Evolutionary conservation across 2,888 invertebrate genomes (phyloP).

Genomic region (Scaptomyza flava): DNA sequence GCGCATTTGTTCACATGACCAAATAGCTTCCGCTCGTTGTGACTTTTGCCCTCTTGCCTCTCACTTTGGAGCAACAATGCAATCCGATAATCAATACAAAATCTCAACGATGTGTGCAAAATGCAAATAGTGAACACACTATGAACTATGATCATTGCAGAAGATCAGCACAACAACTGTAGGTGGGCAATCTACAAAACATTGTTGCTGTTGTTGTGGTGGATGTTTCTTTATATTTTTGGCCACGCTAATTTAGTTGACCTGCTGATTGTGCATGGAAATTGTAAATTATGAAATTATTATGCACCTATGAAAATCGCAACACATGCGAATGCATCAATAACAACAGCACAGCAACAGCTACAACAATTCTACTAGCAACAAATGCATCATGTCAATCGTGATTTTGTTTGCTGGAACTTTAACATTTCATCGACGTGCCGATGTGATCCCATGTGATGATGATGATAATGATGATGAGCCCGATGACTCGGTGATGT

Average conservation of each 20-base stretch:
- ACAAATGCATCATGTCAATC: slow-evolving; percentile 78
- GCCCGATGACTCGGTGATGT: slow-evolving; percentile 47
- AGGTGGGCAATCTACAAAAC: slow-evolving; percentile 47
- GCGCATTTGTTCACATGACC: slow-evolving; percentile 35
- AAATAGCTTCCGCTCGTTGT: slow-evolving; percentile 37
- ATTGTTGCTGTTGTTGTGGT: slow-evolving; percentile 20
- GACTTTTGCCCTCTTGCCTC: slow-evolving; percentile 49
- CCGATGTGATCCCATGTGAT: slow-evolving; percentile 65
- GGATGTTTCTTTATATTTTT: slow-evolving; percentile 47
- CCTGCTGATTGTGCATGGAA: slow-evolving; percentile 80
- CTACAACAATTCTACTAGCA: slow-evolving; percentile 24
- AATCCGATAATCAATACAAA: slow-evolving; percentile 53
- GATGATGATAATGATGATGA: slow-evolving; percentile 39
- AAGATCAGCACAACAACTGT: slow-evolving; percentile 46
- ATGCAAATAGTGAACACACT: slow-evolving; percentile 58
- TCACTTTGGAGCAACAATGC: slow-evolving; percentile 39
- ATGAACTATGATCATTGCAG: slow-evolving; percentile 57
- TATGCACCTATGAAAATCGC: slow-evolving; percentile 60
- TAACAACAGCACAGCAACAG: slow-evolving; percentile 31
- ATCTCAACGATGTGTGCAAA: slow-evolving; percentile 73
- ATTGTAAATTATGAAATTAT: slow-evolving; percentile 80
- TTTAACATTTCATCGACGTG: slow-evolving; percentile 80
- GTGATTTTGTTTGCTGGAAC: slow-evolving; percentile 80
- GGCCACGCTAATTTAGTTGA: slow-evolving; percentile 79
- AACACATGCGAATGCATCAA: slow-evolving; percentile 56